These are phyloP conservation scores for Cichlasoma orientale DNA, from an alignment of 2,797 vertebrate genomes.

Conservation along the genomic window DNA sequence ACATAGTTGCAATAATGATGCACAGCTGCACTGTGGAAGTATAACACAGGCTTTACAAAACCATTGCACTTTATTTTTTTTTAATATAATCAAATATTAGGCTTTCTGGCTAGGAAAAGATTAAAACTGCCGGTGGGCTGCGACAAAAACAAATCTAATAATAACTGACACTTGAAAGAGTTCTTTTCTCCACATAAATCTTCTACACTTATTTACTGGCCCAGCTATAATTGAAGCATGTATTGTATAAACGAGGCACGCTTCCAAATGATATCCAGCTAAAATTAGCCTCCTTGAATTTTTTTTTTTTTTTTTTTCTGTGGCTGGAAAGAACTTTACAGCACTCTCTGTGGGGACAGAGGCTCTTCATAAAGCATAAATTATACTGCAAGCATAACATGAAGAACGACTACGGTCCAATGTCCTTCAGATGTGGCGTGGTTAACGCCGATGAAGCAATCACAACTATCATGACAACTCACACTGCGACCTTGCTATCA, in stretches of 20 bases:
- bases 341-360: constrained; percentile 36
- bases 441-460: constrained; percentile 47
- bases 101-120: constrained; percentile 4
- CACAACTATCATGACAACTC: constrained; percentile 27
- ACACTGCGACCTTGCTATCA: constrained; percentile 31
- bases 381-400: constrained; percentile 41
- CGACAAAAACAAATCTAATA: constrained; percentile 20
- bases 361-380: constrained; percentile 50
- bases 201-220: constrained; percentile 31
- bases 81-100: neutral
- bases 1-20: constrained; percentile 12
- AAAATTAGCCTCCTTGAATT: constrained; percentile 56
- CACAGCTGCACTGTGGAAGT: neutral
- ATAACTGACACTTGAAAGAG: constrained; percentile 29
- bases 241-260: constrained; percentile 51
- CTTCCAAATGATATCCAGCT: constrained; percentile 54
- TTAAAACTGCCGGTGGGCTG: neutral
- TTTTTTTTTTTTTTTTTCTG: constrained; percentile 2
- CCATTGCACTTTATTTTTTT: neutral
- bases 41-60: constrained; percentile 2
- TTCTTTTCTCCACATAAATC: constrained; percentile 17
- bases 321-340: constrained; percentile 47
- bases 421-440: constrained; percentile 41
- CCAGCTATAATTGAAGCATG: constrained; percentile 38
- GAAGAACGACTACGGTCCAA: constrained; percentile 39